Conservation (phyloP, 2,888 invertebrate genomes). For the Agrotis puta region DNA sequence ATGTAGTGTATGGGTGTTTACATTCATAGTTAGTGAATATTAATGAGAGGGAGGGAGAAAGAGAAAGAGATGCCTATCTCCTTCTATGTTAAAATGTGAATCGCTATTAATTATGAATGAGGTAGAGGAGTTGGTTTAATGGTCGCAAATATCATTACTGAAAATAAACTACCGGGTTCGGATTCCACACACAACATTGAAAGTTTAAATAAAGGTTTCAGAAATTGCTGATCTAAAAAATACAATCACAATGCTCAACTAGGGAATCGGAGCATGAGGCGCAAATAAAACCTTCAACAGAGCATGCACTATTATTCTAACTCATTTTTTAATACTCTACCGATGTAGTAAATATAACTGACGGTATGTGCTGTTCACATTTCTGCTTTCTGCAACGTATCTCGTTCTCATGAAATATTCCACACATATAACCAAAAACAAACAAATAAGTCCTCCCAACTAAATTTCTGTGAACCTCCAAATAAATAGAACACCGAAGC, state of each 20-base stretch:
- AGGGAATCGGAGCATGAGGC: too few relatives aligned
- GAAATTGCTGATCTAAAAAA: too few relatives aligned
- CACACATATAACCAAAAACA: background rate
- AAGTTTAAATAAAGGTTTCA: too few relatives aligned
- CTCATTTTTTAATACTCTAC: background rate
- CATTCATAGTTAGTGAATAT: background rate
- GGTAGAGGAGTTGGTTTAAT: background rate
- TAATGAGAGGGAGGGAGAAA: background rate
- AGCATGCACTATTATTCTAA: too few relatives aligned
- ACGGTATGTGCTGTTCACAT: background rate
- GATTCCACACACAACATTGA: too few relatives aligned
- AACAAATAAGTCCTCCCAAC: background rate
- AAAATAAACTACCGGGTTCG: too few relatives aligned
- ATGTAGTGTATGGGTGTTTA: background rate
- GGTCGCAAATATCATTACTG: too few relatives aligned
- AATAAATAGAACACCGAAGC: background rate
- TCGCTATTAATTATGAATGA: background rate
- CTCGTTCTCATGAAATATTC: background rate
- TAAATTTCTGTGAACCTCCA: too few relatives aligned
- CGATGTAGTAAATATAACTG: background rate
- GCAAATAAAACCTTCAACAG: too few relatives aligned
- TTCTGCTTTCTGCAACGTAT: background rate
- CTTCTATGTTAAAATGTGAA: background rate
- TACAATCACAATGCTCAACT: too few relatives aligned
- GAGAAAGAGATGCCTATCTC: background rate